These are phyloP conservation scores for Kuschelorhynchus macadamiae DNA, from an alignment of 2,888 invertebrate genomes.

Conservation along the genomic window DNA sequence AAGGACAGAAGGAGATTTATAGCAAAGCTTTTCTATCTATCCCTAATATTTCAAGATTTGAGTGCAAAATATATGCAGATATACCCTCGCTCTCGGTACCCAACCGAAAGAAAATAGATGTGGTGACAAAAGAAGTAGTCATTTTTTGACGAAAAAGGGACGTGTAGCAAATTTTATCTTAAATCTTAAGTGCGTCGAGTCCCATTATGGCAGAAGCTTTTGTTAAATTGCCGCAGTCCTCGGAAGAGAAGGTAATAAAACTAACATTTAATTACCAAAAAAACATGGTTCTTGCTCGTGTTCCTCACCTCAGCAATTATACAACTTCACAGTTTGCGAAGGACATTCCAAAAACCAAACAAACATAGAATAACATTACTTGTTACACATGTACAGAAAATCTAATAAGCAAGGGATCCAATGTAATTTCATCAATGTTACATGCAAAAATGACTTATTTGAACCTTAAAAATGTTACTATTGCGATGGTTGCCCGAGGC, in stretches of 20 bases:
- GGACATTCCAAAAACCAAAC: constrained; percentile 35
- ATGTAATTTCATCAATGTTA: constrained; percentile 57
- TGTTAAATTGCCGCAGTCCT: not conserved
- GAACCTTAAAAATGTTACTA: not conserved
- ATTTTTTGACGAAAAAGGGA: not conserved
- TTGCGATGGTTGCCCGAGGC: constrained; percentile 11
- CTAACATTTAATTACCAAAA: constrained; percentile 15
- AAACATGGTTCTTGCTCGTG: constrained; percentile 26
- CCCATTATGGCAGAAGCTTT: constrained; percentile 14
- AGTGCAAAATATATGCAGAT: not conserved
- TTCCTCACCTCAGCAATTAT: constrained; percentile 37
- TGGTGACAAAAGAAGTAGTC: not conserved
- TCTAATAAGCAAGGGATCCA: constrained; percentile 57
- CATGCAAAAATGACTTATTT: not conserved
- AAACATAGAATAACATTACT: constrained; percentile 26
- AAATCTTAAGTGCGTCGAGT: not conserved
- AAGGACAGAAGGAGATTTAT: not conserved
- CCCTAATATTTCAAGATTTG: not conserved
- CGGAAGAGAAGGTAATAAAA: constrained; percentile 5
- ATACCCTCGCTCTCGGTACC: not conserved
- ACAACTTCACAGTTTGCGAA: constrained; percentile 43
- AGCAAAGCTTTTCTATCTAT: constrained; percentile 8
- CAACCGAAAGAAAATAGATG: constrained; percentile 9
- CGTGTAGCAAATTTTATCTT: not conserved
- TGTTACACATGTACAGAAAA: constrained; percentile 60